Evolutionary conservation across 2,113 vertebrate species (phyloP), one percentile per base, ranked within the genome.

Genomic region (Nanorana parkeri): DNA sequence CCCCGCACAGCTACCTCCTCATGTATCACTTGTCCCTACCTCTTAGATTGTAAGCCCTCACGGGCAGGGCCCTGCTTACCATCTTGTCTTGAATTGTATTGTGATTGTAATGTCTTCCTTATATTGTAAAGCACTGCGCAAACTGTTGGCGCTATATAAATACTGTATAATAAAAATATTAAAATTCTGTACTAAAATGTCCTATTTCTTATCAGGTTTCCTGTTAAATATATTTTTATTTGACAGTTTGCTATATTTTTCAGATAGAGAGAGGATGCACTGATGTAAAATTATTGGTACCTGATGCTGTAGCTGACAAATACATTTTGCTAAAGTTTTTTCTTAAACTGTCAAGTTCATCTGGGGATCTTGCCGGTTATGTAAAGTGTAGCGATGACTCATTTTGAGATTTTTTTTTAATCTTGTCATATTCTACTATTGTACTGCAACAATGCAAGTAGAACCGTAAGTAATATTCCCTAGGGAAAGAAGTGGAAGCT

Each of bases 331-430:
- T 41, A 13, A 60, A 28, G 28, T 36, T 36, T 79, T 60, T n/a
- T 3, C 15, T 20, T 26, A 20, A 58, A 29, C 51, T 69, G 65
- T 13, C 28, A 56, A 60, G 77, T 79, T 68, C 77, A 79, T 68
- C 52, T 60, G 21, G 77, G 77, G 65, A 69, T 56, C 21, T 20
- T 21, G 29, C 52, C n/a, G 54, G 77, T 69, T 79, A 79, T 79
- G 54, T 79, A 78, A 78, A 79, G n/a, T 41, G 29, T 56, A 8
- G 65, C 2, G 52, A 68, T 79, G 77, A 68, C 51, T 79, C 65
- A 79, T 79, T 60, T 68, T 58, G 1, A 60, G 19, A 8, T 60
- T 64, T 79, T 60, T 36, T 79, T 68, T 36, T 24, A 29, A 58
- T 68, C 5, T 68, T 68, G 26, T 68, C 10, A 32, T 24, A 68